Conservation (phyloP, 2,888 invertebrate species). For the Scotopteryx bipunctaria region DNA sequence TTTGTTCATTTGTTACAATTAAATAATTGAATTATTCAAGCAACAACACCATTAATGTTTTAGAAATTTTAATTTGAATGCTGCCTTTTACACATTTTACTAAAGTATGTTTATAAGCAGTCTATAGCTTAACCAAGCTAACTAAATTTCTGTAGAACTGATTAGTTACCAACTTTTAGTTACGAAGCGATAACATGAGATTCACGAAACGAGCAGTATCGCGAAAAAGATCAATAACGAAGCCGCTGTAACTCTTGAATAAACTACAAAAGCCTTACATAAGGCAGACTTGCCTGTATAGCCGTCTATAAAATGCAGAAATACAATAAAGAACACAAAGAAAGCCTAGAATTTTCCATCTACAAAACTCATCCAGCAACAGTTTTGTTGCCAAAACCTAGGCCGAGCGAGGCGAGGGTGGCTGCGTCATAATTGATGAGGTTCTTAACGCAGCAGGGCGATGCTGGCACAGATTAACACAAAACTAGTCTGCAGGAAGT, state of each 20-base stretch:
- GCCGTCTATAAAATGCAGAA: constrained; percentile 18
- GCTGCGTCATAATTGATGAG: constrained; percentile 80
- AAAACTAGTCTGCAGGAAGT: neutral
- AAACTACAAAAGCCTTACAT: constrained; percentile 7
- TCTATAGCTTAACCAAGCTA: too few species aligned
- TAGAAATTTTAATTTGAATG: neutral
- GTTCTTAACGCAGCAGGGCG: constrained; percentile 81
- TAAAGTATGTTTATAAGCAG: too few species aligned
- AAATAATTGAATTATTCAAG: neutral
- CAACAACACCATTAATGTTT: neutral
- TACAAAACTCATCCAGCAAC: constrained; percentile 29
- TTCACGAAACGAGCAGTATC: neutral
- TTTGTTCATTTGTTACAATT: constrained; percentile 3
- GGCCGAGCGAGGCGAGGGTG: constrained; percentile 53
- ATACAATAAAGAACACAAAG: constrained; percentile 25
- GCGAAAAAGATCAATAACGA: neutral
- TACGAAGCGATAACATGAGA: too few species aligned
- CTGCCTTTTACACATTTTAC: neutral
- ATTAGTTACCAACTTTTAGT: too few species aligned
- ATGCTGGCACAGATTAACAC: constrained; percentile 29
- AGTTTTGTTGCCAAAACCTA: constrained; percentile 41
- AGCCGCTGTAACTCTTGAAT: neutral
- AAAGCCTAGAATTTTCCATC: constrained; percentile 28
- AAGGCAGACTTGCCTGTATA: constrained; percentile 13
- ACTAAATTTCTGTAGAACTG: too few species aligned